Evolutionary conservation across 1,140 invertebrate genomes (phyloP), one percentile per base, ranked within the genome.

Genomic region (Drosophila subpulchrella): DNA sequence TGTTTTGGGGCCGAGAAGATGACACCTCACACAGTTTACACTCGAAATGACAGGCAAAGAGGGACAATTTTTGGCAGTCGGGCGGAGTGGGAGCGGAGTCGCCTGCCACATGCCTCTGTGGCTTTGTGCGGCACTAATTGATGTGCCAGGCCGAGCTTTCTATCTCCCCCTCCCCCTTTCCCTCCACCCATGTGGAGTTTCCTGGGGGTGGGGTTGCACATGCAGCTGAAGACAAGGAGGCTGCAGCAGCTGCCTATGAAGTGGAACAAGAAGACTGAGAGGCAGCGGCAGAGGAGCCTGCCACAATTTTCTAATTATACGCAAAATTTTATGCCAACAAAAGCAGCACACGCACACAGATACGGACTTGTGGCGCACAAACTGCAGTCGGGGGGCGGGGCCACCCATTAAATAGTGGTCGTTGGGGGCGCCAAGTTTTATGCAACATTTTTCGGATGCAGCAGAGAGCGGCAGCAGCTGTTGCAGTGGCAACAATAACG

Each of bases 261-360:
- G n/a, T 36, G 67, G 65, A 30, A 70, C 44, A 20, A 38, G 42
- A 78, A 42, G 56, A 36, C 30, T 38, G 63, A 75, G 51, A 44
- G 61, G 48, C 30, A 27, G 53, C 47, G 51, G 48, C n/a, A 58
- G 67, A 71, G 85, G 65, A 88, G 72, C 73, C 73, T 81, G 84
- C 84, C 85, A 78, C 85, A 90, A 89, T 89, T 89, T 89, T 89
- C 84, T 89, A 89, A 89, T 89, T 89, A 89, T 84, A 90, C 85
- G 85, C 83, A 90, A 90, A 90, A 90, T 89, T 89, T 58, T 89
- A 78, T 89, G 81, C 85, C 74, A 89, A 88, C 84, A 89, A 84
- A 81, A 81, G 76, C 74, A 59, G 62, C 81, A 59, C 58, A 71
- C 76, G 63, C 67, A 48, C 38, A 54, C 53, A 42, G 41, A 41